These are phyloP conservation scores for Bombus soroeensis DNA, from an alignment of 1,140 invertebrate genomes.

Conservation along the genomic window DNA sequence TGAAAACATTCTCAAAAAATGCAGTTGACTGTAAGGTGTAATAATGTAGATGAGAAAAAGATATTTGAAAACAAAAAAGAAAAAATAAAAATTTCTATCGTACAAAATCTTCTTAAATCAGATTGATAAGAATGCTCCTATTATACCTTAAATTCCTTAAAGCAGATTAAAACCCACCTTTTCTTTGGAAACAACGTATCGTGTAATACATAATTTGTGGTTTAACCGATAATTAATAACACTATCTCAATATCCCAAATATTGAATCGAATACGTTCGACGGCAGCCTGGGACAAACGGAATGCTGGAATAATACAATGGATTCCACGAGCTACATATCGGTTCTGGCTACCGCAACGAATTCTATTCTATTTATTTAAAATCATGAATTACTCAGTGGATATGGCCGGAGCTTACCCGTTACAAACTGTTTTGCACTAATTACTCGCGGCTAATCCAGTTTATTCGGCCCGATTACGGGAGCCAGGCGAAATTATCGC, in stretches of 20 bases:
- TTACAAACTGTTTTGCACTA: conserved; percentile 7
- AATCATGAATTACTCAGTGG: conserved; percentile 52
- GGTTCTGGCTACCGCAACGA: conserved; percentile 27
- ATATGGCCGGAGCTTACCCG: too few relatives aligned
- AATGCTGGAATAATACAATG: neutral
- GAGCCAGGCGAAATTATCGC: neutral
- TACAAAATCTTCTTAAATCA: too few relatives aligned
- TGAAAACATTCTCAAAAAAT: neutral
- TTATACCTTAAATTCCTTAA: neutral
- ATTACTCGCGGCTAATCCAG: conserved; percentile 10
- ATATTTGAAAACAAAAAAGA: neutral
- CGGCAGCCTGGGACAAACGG: neutral
- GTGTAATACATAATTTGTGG: conserved; percentile 38
- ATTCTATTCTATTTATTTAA: conserved; percentile 59
- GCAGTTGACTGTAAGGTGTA: too few relatives aligned
- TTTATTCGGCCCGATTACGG: neutral
- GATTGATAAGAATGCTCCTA: neutral
- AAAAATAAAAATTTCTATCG: neutral
- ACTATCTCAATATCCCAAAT: conserved; percentile 17
- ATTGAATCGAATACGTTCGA: conserved; percentile 26
- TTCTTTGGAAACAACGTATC: neutral
- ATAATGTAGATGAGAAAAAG: neutral
- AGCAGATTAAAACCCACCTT: neutral
- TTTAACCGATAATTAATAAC: conserved; percentile 60
- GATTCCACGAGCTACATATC: conserved; percentile 38